Conservation (phyloP, 1,140 invertebrate genomes). For the Hirudo medicinalis region DNA sequence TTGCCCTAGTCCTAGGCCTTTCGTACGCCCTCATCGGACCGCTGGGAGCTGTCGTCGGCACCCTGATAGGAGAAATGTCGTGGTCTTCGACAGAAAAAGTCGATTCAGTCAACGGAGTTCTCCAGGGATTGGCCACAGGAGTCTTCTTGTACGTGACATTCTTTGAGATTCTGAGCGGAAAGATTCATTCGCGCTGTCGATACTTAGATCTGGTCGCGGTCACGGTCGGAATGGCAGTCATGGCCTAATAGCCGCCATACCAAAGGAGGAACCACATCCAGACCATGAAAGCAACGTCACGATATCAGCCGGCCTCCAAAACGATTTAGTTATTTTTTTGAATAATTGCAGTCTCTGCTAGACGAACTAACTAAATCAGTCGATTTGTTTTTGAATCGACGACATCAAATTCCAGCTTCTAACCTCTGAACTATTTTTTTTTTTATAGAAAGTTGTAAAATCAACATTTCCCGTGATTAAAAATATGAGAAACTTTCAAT, state of each 20-base stretch:
- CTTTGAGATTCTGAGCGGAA: conserved; percentile 22
- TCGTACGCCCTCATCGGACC: conserved; percentile 58
- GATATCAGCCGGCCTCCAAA: background rate
- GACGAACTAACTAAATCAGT: no score
- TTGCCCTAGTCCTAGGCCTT: conserved; percentile 45
- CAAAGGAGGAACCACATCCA: background rate
- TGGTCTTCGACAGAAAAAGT: background rate
- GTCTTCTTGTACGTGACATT: conserved; percentile 24
- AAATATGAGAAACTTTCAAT: no score
- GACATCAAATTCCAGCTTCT: no score
- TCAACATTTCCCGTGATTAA: no score
- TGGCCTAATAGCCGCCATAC: background rate
- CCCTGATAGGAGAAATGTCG: conserved; percentile 42
- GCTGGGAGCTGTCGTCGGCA: conserved; percentile 49
- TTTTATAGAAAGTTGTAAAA: no score
- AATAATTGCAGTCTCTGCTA: no score
- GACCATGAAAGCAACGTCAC: background rate
- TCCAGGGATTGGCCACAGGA: conserved; percentile 24
- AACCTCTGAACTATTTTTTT: no score
- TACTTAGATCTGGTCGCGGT: background rate
- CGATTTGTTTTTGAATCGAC: no score
- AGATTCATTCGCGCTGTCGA: conserved; percentile 8
- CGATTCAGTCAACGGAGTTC: conserved; percentile 28
- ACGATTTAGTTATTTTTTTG: background rate
- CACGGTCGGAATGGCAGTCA: background rate